Percentiles rank a stretch among this genome's conserved stretches.
Conservation (phyloP, 1,140 invertebrate genomes). For the Psilanteris sp. region DNA sequence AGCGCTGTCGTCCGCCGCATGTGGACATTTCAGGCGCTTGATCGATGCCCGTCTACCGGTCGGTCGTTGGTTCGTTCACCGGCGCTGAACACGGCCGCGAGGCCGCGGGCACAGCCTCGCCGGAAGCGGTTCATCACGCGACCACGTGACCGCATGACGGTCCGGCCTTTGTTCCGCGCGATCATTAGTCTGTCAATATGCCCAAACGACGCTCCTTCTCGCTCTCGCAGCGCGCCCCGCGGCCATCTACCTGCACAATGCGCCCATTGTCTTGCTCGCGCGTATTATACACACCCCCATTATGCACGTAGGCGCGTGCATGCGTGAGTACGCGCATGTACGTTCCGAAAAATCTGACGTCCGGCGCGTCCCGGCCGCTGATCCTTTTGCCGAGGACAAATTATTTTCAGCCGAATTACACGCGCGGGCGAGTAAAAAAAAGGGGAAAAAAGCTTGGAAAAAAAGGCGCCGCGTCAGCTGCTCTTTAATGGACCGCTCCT, state of each 20-base stretch:
- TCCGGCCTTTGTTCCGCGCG: conserved; percentile 77
- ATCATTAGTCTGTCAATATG: conserved; percentile 81
- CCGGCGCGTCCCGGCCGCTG: conserved; percentile 5
- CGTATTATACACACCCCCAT: conserved; percentile 77
- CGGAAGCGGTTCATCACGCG: conserved; percentile 79
- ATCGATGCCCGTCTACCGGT: conserved; percentile 73
- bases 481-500: conserved; percentile 8
- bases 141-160: conserved; percentile 78
- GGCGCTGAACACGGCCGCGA: conserved; percentile 70
- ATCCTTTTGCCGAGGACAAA: conserved; percentile 40
- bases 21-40: conserved; percentile 65
- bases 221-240: conserved; percentile 38
- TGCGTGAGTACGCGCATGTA: conserved; percentile 46
- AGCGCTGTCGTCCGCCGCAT: conserved; percentile 15
- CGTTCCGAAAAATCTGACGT: conserved; percentile 28
- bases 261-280: conserved; percentile 76
- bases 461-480: conserved; percentile 10
- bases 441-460: too few relatives aligned
- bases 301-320: conserved; percentile 71
- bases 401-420: conserved; percentile 33
- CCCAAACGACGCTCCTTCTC: conserved; percentile 73
- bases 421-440: too few relatives aligned
- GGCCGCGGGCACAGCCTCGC: conserved; percentile 66
- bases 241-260: conserved; percentile 77
- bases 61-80: conserved; percentile 51